These are phyloP conservation scores for Himalopsyche kuldschensis DNA, from an alignment of 2,888 invertebrate species.

Conservation along the genomic window DNA sequence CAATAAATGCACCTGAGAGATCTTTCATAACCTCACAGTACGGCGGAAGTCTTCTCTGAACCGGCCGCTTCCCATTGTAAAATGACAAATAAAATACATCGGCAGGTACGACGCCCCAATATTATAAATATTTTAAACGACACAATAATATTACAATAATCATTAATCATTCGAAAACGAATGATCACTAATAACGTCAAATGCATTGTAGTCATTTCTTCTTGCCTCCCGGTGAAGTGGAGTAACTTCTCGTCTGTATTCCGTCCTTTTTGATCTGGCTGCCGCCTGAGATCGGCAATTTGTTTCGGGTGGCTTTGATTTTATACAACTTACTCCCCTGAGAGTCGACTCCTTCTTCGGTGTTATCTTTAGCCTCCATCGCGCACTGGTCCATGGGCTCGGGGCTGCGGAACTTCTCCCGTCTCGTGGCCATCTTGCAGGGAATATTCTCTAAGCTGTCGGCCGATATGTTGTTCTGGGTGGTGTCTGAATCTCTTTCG, in stretches of 20 bases:
- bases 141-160: neutral
- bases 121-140: neutral
- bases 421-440: constrained; percentile 51
- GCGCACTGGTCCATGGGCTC: constrained; percentile 56
- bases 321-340: constrained; percentile 58
- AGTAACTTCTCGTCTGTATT: constrained; percentile 54
- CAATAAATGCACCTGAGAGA: too few species aligned
- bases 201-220: constrained; percentile 52
- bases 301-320: constrained; percentile 56
- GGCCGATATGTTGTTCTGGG: constrained; percentile 55
- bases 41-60: too few species aligned
- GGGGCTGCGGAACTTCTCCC: constrained; percentile 54
- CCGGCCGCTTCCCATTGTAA: neutral
- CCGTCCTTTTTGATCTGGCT: constrained; percentile 53
- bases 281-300: constrained; percentile 48
- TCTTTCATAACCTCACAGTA: too few species aligned
- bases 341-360: constrained; percentile 54
- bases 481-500: constrained; percentile 57
- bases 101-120: neutral
- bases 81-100: neutral
- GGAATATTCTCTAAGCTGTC: constrained; percentile 51
- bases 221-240: constrained; percentile 52
- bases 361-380: constrained; percentile 53
- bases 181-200: neutral
- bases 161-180: neutral